Percentiles rank a stretch among this genome's conserved stretches.
These are phyloP conservation scores for Drosophila neonasuta DNA, from an alignment of 2,888 invertebrate species.

Conservation along the genomic window DNA sequence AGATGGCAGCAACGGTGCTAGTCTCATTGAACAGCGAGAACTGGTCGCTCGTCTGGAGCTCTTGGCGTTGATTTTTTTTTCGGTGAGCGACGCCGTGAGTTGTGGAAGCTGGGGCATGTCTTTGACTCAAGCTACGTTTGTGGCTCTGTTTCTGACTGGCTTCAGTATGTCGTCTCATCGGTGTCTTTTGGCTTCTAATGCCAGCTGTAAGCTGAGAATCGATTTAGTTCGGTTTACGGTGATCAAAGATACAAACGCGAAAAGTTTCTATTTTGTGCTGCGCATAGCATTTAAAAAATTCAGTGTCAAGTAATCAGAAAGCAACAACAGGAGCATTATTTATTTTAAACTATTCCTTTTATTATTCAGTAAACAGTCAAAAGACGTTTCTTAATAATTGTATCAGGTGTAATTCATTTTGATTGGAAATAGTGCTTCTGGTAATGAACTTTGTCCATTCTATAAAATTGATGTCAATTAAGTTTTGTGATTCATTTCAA, in stretches of 20 bases:
- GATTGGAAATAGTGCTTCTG: slow-evolving; percentile 46
- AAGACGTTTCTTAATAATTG: slow-evolving; percentile 39
- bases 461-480: too few species aligned
- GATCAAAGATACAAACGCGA: slow-evolving; percentile 81
- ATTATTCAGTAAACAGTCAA: neutral
- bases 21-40: slow-evolving; percentile 48
- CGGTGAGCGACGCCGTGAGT: slow-evolving; percentile 48
- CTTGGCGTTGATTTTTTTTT: slow-evolving; percentile 41
- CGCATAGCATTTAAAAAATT: slow-evolving; percentile 33
- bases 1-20: slow-evolving; percentile 34
- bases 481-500: too few species aligned
- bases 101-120: slow-evolving; percentile 63
- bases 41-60: slow-evolving; percentile 72
- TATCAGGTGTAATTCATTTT: slow-evolving; percentile 53
- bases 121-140: slow-evolving; percentile 22
- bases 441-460: slow-evolving; percentile 55
- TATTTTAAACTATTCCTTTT: neutral
- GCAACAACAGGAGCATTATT: slow-evolving; percentile 12
- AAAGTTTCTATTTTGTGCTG: slow-evolving; percentile 75
- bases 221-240: slow-evolving; percentile 81
- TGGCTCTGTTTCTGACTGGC: slow-evolving; percentile 46
- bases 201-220: slow-evolving; percentile 80
- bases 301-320: slow-evolving; percentile 25
- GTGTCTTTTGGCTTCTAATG: slow-evolving; percentile 80
- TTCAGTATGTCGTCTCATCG: slow-evolving; percentile 19